These are phyloP conservation scores for Anas georgica DNA, from an alignment of 2,797 vertebrate genomes.

Conservation along the genomic window DNA sequence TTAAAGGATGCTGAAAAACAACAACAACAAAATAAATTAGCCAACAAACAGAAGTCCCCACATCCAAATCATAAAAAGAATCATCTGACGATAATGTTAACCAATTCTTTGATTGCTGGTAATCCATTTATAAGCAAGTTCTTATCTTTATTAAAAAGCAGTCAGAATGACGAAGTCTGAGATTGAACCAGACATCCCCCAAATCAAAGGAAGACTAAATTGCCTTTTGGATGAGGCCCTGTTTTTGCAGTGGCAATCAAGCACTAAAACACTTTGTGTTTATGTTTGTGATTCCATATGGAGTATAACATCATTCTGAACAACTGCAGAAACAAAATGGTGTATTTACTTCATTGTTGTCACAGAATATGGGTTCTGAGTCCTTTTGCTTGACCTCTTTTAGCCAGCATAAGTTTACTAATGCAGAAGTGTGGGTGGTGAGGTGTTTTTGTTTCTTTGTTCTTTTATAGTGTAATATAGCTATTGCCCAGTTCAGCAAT, in stretches of 20 bases:
- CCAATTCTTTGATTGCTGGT: neutral
- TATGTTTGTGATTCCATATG: neutral
- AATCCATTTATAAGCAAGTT: neutral
- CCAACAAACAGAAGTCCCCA: neutral
- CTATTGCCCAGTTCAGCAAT: neutral
- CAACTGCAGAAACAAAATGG: neutral
- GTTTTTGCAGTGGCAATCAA: neutral
- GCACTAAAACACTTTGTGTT: neutral
- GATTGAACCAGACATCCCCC: neutral
- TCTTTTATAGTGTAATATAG: neutral
- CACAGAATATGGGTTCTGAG: neutral
- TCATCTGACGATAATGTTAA: neutral
- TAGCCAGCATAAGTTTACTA: neutral
- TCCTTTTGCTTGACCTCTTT: neutral
- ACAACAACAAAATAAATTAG: neutral
- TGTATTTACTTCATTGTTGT: neutral
- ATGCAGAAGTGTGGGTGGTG: rapidly evolving
- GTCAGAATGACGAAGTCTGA: neutral
- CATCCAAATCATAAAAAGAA: neutral
- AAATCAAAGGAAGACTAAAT: neutral
- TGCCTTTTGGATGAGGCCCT: neutral
- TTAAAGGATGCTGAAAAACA: neutral
- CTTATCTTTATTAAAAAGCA: neutral
- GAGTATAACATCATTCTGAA: neutral
- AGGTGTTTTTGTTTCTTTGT: neutral